A percentile compares a stretch with the other conserved stretches of the same genome.
These are phyloP conservation scores for Platanista minor DNA, from an alignment of 2,113 vertebrate species.

Conservation along the genomic window DNA sequence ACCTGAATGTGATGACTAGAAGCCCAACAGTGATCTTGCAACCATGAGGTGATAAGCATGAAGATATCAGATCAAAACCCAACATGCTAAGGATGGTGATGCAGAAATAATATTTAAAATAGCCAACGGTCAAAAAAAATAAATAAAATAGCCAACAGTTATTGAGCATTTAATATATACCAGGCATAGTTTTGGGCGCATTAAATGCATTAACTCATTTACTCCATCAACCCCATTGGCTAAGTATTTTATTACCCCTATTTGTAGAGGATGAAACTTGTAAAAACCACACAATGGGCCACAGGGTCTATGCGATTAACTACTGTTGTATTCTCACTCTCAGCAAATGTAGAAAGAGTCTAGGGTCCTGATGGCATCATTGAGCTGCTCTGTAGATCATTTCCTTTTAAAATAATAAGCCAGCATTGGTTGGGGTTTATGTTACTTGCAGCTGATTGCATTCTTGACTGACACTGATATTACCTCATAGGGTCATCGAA, in stretches of 20 bases:
- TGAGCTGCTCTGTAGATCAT: background rate
- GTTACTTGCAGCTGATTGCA: conserved; percentile 3
- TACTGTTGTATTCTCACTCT: background rate
- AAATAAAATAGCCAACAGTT: background rate
- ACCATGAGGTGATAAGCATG: background rate
- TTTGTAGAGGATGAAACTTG: background rate
- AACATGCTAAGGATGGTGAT: background rate
- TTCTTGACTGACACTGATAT: background rate
- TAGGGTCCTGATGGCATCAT: background rate
- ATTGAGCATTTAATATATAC: background rate
- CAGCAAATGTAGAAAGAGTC: background rate
- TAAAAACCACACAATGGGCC: background rate
- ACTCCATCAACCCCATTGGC: background rate
- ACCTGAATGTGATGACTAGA: background rate
- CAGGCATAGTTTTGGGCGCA: background rate
- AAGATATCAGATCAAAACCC: background rate
- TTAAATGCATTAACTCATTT: background rate
- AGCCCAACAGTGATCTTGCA: background rate
- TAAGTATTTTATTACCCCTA: background rate
- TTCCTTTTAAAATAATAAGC: conserved; percentile 16
- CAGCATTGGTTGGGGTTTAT: background rate
- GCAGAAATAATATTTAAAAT: background rate
- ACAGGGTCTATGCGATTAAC: background rate
- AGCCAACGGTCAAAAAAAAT: background rate
- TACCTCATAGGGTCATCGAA: background rate